These are phyloP conservation scores for Mimumesa dahlbomi DNA, from an alignment of 2,888 invertebrate genomes.

Conservation along the genomic window DNA sequence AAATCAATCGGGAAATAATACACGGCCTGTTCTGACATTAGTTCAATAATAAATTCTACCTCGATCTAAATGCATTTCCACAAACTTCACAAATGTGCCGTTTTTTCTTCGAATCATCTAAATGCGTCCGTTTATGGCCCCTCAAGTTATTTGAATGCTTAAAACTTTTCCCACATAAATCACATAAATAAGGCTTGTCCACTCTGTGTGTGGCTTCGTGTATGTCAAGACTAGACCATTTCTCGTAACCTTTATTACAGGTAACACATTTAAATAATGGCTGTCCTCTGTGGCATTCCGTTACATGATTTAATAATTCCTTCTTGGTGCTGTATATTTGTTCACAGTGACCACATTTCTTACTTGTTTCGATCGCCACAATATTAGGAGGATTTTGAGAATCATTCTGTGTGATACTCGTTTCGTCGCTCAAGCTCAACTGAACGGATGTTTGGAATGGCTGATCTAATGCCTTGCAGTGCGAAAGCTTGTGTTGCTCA, in stretches of 20 bases:
- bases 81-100: slow-evolving; percentile 79
- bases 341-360: slow-evolving; percentile 68
- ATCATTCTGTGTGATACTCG: too few species aligned
- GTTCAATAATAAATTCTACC: slow-evolving; percentile 57
- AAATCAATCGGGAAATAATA: slow-evolving; percentile 6
- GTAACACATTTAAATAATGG: slow-evolving; percentile 67
- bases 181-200: slow-evolving; percentile 75
- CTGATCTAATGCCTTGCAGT: too few species aligned
- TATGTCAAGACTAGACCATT: slow-evolving; percentile 73
- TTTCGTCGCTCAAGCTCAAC: too few species aligned
- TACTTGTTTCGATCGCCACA: slow-evolving; percentile 10
- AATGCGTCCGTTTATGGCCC: slow-evolving; percentile 75
- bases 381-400: slow-evolving; percentile 3
- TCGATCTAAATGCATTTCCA: slow-evolving; percentile 79
- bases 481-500: slow-evolving; percentile 14
- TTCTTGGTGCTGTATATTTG: slow-evolving; percentile 58
- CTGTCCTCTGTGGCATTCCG: slow-evolving; percentile 61
- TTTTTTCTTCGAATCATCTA: slow-evolving; percentile 73
- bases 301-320: slow-evolving; percentile 68
- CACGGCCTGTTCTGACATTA: neutral
- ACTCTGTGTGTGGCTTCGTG: slow-evolving; percentile 73
- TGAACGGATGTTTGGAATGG: too few species aligned
- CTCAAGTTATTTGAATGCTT: slow-evolving; percentile 76
- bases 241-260: slow-evolving; percentile 71
- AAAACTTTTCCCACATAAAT: slow-evolving; percentile 77